Percentiles rank a stretch among this genome's conserved stretches.
phyloP scores from a whole-genome alignment of 2,888 invertebrate genomes.

The Drosophila acutilabella region DNA sequence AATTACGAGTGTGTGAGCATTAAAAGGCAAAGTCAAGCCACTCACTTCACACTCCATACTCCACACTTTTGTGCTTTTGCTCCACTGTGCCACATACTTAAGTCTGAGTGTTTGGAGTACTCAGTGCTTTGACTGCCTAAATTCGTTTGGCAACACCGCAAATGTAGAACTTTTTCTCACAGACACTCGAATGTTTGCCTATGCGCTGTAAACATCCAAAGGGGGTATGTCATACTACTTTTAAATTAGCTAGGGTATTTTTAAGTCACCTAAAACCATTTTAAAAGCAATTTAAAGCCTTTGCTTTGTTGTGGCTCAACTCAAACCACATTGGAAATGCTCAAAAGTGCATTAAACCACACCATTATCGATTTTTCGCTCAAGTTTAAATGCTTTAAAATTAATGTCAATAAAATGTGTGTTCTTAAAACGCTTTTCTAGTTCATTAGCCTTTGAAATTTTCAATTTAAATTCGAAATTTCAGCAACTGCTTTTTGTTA shows the following conservation, averaged over 20 bases:
- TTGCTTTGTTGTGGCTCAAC: conserved; percentile 51
- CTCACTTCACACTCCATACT: background rate
- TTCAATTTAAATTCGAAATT: conserved; percentile 3
- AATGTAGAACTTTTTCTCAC: conserved; percentile 13
- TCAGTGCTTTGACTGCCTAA: conserved; percentile 42
- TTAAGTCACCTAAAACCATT: background rate
- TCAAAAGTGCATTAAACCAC: conserved; percentile 27
- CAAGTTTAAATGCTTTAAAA: background rate
- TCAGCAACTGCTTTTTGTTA: background rate
- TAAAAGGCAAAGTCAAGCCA: conserved; percentile 36
- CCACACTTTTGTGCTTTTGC: conserved; percentile 12
- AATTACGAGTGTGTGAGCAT: conserved; percentile 34
- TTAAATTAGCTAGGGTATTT: background rate
- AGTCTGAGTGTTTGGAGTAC: conserved; percentile 24
- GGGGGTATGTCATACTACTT: background rate
- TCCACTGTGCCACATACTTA: conserved; percentile 43
- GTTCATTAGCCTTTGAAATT: conserved; percentile 1
- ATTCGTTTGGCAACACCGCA: conserved; percentile 47
- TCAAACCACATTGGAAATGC: conserved; percentile 35
- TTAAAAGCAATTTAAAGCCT: conserved; percentile 7
- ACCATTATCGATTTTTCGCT: conserved; percentile 29
- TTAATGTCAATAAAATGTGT: conserved; percentile 3
- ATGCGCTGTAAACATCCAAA: background rate
- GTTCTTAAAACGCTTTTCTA: background rate
- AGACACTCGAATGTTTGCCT: background rate